These are phyloP conservation scores for Narcine bancroftii DNA, from an alignment of 2,113 vertebrate genomes.

Conservation along the genomic window DNA sequence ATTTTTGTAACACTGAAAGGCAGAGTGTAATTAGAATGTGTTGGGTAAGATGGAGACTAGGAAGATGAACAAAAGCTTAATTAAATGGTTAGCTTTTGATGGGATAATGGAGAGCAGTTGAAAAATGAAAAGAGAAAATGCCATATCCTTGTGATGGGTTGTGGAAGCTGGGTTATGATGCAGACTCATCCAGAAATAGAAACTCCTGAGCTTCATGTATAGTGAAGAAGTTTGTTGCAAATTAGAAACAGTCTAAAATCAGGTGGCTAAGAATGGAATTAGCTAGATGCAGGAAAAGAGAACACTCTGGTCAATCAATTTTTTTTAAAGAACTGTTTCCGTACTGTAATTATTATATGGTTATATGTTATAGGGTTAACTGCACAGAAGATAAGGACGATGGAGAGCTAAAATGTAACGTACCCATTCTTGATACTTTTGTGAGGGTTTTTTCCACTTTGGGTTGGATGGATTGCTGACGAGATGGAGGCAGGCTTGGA, in stretches of 20 bases:
- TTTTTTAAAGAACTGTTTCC: too few relatives aligned
- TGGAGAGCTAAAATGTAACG: background rate
- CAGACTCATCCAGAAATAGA: background rate
- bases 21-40: background rate
- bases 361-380: too few relatives aligned
- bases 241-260: background rate
- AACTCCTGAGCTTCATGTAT: background rate
- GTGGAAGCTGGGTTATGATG: background rate
- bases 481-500: background rate
- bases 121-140: background rate
- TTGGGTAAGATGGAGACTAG: background rate
- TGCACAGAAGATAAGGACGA: background rate
- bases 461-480: background rate
- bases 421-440: background rate
- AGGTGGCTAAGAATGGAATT: background rate
- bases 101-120: too few relatives aligned
- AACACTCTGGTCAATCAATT: background rate
- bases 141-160: background rate
- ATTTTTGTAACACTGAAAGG: background rate
- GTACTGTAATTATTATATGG: too few relatives aligned
- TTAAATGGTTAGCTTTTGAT: background rate
- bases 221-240: background rate
- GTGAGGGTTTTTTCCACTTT: background rate
- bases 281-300: background rate
- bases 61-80: background rate